These are phyloP conservation scores for Sanderia malayensis DNA, from an alignment of 30 jellyfish, hydroid and myxozoan genomes.

Conservation along the genomic window DNA sequence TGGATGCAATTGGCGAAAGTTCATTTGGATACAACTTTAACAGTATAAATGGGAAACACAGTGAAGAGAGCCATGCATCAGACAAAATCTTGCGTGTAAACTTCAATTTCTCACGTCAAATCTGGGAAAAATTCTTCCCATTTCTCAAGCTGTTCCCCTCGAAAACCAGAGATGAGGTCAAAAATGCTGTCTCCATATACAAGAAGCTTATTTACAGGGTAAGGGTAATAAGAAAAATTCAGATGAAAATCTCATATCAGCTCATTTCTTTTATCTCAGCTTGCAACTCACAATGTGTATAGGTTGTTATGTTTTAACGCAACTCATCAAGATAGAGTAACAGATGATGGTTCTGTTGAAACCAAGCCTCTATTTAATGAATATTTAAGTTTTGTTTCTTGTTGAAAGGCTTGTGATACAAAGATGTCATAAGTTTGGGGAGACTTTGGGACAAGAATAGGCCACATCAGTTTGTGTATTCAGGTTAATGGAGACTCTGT, in stretches of 20 bases:
- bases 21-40: slow-evolving; percentile 35
- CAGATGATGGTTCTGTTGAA: too few species aligned
- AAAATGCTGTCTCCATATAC: slow-evolving; percentile 2
- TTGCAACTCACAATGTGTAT: too few species aligned
- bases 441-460: too few species aligned
- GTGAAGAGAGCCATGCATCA: slow-evolving; percentile 31
- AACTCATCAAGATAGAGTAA: too few species aligned
- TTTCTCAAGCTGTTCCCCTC: slow-evolving; percentile 16
- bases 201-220: slow-evolving; percentile 10
- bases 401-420: too few species aligned
- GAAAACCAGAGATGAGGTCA: neutral
- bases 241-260: neutral
- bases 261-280: too few species aligned
- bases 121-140: slow-evolving; percentile 23
- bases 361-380: too few species aligned
- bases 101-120: slow-evolving; percentile 3
- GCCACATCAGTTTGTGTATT: too few species aligned
- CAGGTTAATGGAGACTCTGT: too few species aligned
- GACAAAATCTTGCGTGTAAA: slow-evolving; percentile 27
- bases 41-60: slow-evolving; percentile 1
- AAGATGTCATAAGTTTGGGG: too few species aligned
- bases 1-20: slow-evolving; percentile 38
- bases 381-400: too few species aligned
- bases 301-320: too few species aligned
- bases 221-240: neutral